phyloP scores from a whole-genome alignment of 2,797 vertebrate species.

The Leucoraja ocellata region DNA sequence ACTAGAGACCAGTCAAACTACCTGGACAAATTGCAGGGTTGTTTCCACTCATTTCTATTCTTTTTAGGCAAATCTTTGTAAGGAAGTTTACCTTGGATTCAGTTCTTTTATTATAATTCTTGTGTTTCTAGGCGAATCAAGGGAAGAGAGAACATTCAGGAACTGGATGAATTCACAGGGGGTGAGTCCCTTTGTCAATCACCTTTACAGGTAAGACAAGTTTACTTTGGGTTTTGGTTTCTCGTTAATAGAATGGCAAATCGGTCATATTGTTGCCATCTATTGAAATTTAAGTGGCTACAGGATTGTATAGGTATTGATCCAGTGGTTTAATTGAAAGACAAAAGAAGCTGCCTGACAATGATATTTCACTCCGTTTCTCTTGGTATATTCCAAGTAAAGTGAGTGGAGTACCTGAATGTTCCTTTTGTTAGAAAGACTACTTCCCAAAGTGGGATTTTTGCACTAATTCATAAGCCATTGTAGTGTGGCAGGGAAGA shows the following conservation, averaged over 20 bases:
- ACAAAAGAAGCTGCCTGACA: background rate
- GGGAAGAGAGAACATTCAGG: constrained; percentile 86
- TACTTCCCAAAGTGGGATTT: background rate
- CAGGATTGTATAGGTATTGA: background rate
- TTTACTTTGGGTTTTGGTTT: background rate
- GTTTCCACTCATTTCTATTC: too few relatives aligned
- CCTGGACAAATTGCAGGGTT: background rate
- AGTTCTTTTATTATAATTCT: background rate
- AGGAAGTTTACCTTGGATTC: too few relatives aligned
- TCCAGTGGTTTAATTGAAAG: background rate
- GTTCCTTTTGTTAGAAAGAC: background rate
- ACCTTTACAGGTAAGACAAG: constrained; percentile 74
- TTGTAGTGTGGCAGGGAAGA: background rate
- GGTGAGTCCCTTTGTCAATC: constrained; percentile 80
- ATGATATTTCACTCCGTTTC: background rate
- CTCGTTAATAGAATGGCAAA: background rate
- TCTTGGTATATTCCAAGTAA: background rate
- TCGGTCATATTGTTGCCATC: background rate
- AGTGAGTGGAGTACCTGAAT: background rate
- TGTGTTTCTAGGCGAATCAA: constrained; percentile 72
- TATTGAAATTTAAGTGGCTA: background rate
- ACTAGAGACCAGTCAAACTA: background rate
- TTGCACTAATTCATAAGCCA: background rate
- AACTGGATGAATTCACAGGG: constrained; percentile 99
- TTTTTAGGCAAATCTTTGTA: background rate